Base-by-base conservation (phyloP, 2,113 vertebrate species). In the Odocoileus hemionus region DNA sequence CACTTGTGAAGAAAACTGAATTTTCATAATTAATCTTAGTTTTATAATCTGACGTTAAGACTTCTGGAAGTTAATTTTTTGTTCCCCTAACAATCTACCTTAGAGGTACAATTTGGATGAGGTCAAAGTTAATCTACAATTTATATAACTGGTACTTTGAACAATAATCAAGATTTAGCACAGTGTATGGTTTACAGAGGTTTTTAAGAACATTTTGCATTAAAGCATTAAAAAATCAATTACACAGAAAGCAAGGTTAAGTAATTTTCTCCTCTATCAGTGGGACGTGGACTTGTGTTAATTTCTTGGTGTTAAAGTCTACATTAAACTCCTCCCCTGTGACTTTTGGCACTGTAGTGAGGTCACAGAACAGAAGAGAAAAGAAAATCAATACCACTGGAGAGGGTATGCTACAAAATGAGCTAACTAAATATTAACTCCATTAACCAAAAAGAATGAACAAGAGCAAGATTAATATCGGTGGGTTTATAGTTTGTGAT, bases 291-390 rank as follows among this genome's bases (percentile, higher is more conserved):
- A 93, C 39, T 86, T 96, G 70, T 92, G 84, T 54, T 95, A 89
- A 93, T 96, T 98, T 98, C 52, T 96, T 94, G 30, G 80, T 83
- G 60, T 88, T 97, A 93, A 95, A 94, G 86, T 93, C 85, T 97
- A 93, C 78, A 91, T 78, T 95, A 84, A 95, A 96, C 36, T 76
- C 93, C 94, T 97, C 45, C 70, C 52, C 21, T 94, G 60, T 93
- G 80, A 95, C n/a, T 8, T 64, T 4, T 89, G 92, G 86, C n/a
- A 93, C 36, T 55, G 92, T 26, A 39, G 52, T 96, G 86, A 98
- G 88, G 82, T 94, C 57, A 96, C 43, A 97, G 55, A 94, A 92
- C 14, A 95, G 64, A 97, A 92, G 15, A 52, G 23, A 94, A 82
- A 95, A 97, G 52, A 78, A 95, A 97, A 94, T 92, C 89, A 93